Base-by-base conservation (phyloP, 2,113 vertebrate species). In the Furnarius figulus region DNA sequence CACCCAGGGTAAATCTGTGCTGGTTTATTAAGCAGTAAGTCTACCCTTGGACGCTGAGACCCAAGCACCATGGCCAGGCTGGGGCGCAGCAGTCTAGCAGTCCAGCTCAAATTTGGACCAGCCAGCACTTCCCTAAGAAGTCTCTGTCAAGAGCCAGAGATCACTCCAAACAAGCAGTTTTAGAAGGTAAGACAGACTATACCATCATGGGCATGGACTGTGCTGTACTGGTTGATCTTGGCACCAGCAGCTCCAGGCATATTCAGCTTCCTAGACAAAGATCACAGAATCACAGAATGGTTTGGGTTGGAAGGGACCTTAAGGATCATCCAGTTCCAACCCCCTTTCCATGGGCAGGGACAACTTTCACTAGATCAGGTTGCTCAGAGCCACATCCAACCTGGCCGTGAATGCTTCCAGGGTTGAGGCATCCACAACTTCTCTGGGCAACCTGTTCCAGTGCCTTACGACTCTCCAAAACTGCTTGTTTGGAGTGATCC, bases 181-280 rank as follows among this genome's bases (percentile, higher is more conserved):
- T 42, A 74, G 37, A 56, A n/a, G 37, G 23, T 16, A 30, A 63
- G 11, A 50, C 18, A 40, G 7, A 4, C 1, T 28, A 24, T 8
- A 44, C 47, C 5, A 10, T 14, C 18, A n/a, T 8, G n/a, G 20
- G 23, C 1, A 0, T 15, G 17, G 14, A 10, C 31, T 0, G 0
- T 72, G 50, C 21, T 42, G 14, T 47, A 4, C 39, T 52, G 39
- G 4, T 18, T 83, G 39, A 8, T 47, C 49, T 82, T 56, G 44
- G 18, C 18, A 44, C 8, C 66, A 74, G 21, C 14, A 40, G 22
- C 5, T 82, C 12, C 37, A 53, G 23, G 9, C 9, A 35, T 18
- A 14, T 71, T 16, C 39, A 66, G 5, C 50, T 46, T 80, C 47
- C 23, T 30, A 55, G 62, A 31, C 2, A 25, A 46, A 56, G 33